These are phyloP conservation scores for Drosophila anomalata DNA, from an alignment of 2,888 invertebrate species.

Conservation along the genomic window DNA sequence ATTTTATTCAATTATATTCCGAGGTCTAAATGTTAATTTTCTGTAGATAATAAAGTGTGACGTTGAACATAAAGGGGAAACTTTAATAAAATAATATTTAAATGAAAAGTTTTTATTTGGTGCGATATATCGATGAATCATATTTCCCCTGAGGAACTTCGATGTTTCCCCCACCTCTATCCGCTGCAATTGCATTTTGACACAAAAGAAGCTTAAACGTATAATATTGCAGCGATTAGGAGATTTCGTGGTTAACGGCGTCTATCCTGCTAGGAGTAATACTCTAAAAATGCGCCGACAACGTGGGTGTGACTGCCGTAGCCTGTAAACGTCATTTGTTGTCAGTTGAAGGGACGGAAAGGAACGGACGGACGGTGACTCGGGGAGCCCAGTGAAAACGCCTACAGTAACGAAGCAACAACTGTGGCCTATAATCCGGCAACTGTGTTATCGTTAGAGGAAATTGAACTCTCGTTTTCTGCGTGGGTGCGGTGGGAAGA, in stretches of 20 bases:
- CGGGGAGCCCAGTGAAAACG: slow-evolving; percentile 34
- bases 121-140: background rate
- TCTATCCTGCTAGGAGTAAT: slow-evolving; percentile 12
- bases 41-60: no score
- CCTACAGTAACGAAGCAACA: slow-evolving; percentile 56
- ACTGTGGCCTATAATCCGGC: slow-evolving; percentile 5
- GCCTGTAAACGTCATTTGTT: slow-evolving; percentile 37
- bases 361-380: background rate
- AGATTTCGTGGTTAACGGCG: background rate
- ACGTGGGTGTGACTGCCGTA: slow-evolving; percentile 34
- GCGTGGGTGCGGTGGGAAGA: slow-evolving; percentile 28
- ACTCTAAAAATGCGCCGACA: slow-evolving; percentile 28
- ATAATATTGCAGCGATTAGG: slow-evolving; percentile 10
- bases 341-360: slow-evolving; percentile 1
- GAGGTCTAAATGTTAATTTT: no score
- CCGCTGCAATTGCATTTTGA: slow-evolving; percentile 11
- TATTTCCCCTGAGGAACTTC: background rate
- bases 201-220: slow-evolving; percentile 26
- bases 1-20: no score
- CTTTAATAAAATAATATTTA: background rate
- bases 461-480: slow-evolving; percentile 7
- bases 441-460: background rate
- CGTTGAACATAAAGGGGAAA: no score
- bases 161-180: slow-evolving; percentile 4
- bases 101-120: background rate